These are phyloP conservation scores for Heteromyza rotundicornis DNA, from an alignment of 2,888 invertebrate genomes.

Conservation along the genomic window DNA sequence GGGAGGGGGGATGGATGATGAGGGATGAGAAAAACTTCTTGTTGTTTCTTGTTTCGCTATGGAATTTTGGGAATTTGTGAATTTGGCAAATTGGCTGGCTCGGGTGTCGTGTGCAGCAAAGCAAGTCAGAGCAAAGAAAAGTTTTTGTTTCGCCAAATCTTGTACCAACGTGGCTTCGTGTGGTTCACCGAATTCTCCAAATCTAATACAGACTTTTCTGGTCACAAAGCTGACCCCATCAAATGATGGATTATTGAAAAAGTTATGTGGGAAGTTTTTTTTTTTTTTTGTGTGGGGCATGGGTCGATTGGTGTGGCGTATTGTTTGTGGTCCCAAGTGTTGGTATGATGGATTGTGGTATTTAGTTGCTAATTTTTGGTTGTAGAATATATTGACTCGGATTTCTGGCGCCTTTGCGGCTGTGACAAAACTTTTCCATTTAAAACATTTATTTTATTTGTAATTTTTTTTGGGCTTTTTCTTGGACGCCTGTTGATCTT, in stretches of 20 bases:
- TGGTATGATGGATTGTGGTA: constrained; percentile 6
- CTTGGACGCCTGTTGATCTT: not conserved
- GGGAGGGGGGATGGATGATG: not conserved
- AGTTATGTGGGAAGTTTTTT: constrained; percentile 6
- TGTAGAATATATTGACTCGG: constrained; percentile 4
- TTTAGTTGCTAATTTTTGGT: constrained; percentile 1
- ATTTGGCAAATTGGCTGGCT: no score
- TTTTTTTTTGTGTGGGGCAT: no score
- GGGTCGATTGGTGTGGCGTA: no score
- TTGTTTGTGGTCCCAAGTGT: not conserved
- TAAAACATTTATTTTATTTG: constrained; percentile 14
- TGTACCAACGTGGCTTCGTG: no score
- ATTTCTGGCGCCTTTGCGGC: not conserved
- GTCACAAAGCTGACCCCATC: constrained; percentile 17
- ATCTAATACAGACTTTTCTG: not conserved
- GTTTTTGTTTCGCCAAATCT: no score
- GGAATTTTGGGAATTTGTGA: no score
- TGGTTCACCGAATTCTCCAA: not conserved
- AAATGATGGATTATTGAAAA: constrained; percentile 24
- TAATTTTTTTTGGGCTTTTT: not conserved
- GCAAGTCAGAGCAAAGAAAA: not conserved
- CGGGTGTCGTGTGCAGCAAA: not conserved
- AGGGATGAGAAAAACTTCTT: not conserved
- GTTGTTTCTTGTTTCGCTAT: not conserved
- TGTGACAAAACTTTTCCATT: constrained; percentile 19